These are phyloP conservation scores for Drosophila punjabiensis DNA, from an alignment of 1,140 invertebrate species.

Conservation along the genomic window DNA sequence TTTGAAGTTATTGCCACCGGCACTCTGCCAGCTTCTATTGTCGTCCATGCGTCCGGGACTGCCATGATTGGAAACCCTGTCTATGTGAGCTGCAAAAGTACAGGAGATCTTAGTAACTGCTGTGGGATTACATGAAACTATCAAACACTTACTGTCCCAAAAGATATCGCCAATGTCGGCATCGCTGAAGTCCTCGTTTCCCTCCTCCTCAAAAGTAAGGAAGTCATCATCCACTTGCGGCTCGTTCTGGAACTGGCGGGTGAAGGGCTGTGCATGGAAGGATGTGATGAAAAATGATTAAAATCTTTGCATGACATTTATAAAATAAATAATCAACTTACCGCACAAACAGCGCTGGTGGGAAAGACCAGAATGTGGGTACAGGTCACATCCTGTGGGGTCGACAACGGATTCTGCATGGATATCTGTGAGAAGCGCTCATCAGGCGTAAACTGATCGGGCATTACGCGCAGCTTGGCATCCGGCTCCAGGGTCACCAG, in stretches of 20 bases:
- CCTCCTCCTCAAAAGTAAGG: slow-evolving; percentile 79
- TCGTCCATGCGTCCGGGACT: slow-evolving; percentile 84
- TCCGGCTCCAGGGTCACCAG: slow-evolving; percentile 98
- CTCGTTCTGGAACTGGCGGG: slow-evolving; percentile 91
- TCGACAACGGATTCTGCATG: slow-evolving; percentile 93
- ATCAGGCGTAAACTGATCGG: slow-evolving; percentile 97
- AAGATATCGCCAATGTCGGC: slow-evolving; percentile 76
- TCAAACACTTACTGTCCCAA: slow-evolving; percentile 70
- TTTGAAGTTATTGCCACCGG: slow-evolving; percentile 84
- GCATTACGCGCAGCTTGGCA: slow-evolving; percentile 96
- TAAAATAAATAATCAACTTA: slow-evolving; percentile 80
- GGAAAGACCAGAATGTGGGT: slow-evolving; percentile 99
- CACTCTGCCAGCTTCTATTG: slow-evolving; percentile 84
- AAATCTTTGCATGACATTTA: background rate
- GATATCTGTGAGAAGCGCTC: slow-evolving; percentile 94
- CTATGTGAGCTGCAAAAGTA: slow-evolving; percentile 53
- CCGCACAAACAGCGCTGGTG: slow-evolving; percentile 98
- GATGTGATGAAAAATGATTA: background rate
- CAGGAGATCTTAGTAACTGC: background rate
- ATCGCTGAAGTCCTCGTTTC: slow-evolving; percentile 78
- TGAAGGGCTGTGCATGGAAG: slow-evolving; percentile 89
- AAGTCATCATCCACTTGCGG: slow-evolving; percentile 86
- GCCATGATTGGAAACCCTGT: slow-evolving; percentile 78
- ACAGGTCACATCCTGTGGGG: slow-evolving; percentile 97
- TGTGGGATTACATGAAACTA: no score